Evolutionary conservation across 1,140 invertebrate species (phyloP), one percentile per base, ranked within the genome.

Genomic region (Oedothorax gibbosus): DNA sequence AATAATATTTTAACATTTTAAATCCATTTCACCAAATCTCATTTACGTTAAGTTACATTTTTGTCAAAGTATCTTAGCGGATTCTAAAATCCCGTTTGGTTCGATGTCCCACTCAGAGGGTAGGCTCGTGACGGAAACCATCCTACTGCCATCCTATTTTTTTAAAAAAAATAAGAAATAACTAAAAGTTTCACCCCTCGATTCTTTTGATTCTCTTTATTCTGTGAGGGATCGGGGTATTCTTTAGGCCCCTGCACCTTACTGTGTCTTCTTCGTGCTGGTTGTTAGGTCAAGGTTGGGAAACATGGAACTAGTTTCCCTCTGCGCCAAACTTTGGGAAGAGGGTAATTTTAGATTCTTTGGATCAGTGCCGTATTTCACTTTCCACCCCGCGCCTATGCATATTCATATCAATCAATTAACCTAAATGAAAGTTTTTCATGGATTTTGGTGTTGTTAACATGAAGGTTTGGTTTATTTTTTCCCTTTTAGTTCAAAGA

Each of bases 61-160:
- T 35, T 5, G 35, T 35, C 35, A 35, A 35, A 35, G 35, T 35
- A 35, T 35, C 35, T 1, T 5, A 35, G 35, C 35, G 1, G 35
- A 35, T 35, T 35, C 60, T 77, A 51, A 49, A 77, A 64, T 77
- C 65, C 75, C 75, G 35, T 77, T 65, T 64, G 75, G 60, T 77
- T 77, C 75, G 75, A 77, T 77, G 75, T 62, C 75, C 75, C 75
- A 77, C 57, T 77, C 35, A 56, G 75, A 77, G 75, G 60, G 56
- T 51, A 64, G 75, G 75, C 60, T 21, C 73, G 73, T 49, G 54
- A 76, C 56, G 73, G 73, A 76, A 76, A 60, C 60, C 60, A 49
- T 64, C 60, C 69, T 71, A 35, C 35, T 35, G 10, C 69, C 69
- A 21, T 69, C 49, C 8, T 11, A 2, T 35, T 35, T 35, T 35